Evolutionary conservation across 2,113 vertebrate species (phyloP).

Genomic region (Spilogale gracilis): DNA sequence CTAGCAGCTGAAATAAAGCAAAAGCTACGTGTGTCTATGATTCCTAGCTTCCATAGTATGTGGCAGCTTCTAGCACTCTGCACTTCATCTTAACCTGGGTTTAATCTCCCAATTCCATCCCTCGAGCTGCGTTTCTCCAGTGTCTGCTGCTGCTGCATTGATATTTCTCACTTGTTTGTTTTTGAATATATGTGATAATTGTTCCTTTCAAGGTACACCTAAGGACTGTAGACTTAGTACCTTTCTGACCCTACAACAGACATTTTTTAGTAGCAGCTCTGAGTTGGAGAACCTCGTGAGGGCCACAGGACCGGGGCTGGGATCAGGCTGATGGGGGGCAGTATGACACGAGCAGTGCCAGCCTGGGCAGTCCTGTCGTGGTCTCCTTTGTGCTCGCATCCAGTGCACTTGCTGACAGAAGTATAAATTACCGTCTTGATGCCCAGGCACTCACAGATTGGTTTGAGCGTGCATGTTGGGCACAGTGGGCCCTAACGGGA

Average conservation of each 20-base stretch:
- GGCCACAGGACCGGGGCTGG: background rate
- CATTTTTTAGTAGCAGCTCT: background rate
- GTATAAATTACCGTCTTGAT: background rate
- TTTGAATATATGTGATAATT: slow-evolving; percentile 53
- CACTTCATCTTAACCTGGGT: slow-evolving; percentile 80
- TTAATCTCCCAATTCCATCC: slow-evolving; percentile 36
- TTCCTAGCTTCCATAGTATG: slow-evolving; percentile 75
- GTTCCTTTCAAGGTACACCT: slow-evolving; percentile 63
- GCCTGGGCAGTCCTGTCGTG: background rate
- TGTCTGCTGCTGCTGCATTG: slow-evolving; percentile 62
- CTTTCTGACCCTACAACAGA: background rate
- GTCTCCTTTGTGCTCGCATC: background rate
- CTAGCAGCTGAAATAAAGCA: slow-evolving; percentile 46
- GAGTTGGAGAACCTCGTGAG: background rate
- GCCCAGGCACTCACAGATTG: background rate
- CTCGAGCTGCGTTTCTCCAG: slow-evolving; percentile 51
- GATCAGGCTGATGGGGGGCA: background rate
- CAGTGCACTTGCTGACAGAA: background rate
- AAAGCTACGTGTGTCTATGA: slow-evolving; percentile 50
- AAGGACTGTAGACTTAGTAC: background rate
- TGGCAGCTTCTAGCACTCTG: slow-evolving; percentile 84
- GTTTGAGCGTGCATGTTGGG: too few relatives aligned
- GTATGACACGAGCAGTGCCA: background rate
- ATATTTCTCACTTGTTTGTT: slow-evolving; percentile 49
- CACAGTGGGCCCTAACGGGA: accelerated